Evolutionary conservation across 23 tunicate species (phyloP).

Genomic region (Clavelina lepadiformis): DNA sequence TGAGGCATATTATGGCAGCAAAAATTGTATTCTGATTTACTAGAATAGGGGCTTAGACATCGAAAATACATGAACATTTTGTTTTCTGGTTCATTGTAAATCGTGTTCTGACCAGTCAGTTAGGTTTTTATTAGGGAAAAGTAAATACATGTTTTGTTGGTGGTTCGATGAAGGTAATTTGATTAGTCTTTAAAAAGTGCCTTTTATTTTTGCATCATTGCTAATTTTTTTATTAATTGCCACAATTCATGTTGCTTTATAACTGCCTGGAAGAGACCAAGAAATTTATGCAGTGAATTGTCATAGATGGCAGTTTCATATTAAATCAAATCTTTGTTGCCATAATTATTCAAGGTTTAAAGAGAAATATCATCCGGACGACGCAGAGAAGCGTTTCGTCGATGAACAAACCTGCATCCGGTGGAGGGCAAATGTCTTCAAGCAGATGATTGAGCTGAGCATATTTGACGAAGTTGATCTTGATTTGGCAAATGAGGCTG

Average conservation of each 20-base stretch:
- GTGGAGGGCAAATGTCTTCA: slow-evolving; percentile 73
- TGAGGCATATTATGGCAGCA: no score
- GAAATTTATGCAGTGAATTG: no score
- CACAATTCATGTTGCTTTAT: no score
- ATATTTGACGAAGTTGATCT: slow-evolving; percentile 39
- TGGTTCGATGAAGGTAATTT: not conserved
- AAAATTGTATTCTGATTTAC: no score
- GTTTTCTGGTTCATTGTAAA: slow-evolving; percentile 26
- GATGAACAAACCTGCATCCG: slow-evolving; percentile 64
- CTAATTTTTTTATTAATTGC: no score
- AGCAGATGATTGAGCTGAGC: slow-evolving; percentile 41
- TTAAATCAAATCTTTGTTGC: not conserved
- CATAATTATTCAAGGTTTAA: slow-evolving; percentile 58
- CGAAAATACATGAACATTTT: no score
- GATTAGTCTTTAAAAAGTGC: not conserved
- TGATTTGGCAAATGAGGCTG: slow-evolving; percentile 70
- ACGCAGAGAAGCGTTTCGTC: slow-evolving; percentile 46
- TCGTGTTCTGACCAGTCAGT: slow-evolving; percentile 2
- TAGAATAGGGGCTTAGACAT: no score
- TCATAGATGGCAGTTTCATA: no score
- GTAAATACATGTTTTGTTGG: not conserved
- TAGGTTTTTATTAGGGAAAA: no score
- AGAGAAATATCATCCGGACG: slow-evolving; percentile 98
- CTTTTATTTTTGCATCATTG: no score
- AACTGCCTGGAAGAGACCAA: no score